Conservation (phyloP, 1,140 invertebrate species). For the Monochamus saltuarius region DNA sequence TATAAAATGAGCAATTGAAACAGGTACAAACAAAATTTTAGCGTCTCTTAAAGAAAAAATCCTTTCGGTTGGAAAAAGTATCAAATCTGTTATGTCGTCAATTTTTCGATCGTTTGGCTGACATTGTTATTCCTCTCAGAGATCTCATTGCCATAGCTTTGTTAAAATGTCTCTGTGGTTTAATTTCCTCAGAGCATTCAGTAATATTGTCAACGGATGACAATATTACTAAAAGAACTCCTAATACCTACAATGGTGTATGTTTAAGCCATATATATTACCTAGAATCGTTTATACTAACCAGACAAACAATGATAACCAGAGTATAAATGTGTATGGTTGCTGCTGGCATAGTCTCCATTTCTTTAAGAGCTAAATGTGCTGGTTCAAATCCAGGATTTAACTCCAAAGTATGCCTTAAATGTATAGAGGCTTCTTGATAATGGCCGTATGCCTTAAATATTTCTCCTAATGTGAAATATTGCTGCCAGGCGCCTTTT, state of each 20-base stretch:
- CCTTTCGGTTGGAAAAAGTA: neutral
- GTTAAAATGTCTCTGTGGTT: constrained; percentile 77
- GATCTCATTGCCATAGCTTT: constrained; percentile 83
- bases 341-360: constrained; percentile 71
- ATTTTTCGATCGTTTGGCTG: constrained; percentile 31
- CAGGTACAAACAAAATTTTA: constrained; percentile 25
- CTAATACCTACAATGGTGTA: constrained; percentile 61
- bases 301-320: constrained; percentile 82
- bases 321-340: constrained; percentile 79
- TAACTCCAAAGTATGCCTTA: constrained; percentile 76
- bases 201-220: constrained; percentile 66
- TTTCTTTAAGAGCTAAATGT: constrained; percentile 72
- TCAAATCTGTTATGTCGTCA: constrained; percentile 15
- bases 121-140: constrained; percentile 58
- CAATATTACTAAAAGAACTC: constrained; percentile 77
- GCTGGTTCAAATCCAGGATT: constrained; percentile 82
- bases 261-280: too few species aligned
- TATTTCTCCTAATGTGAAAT: constrained; percentile 83
- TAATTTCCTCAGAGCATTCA: constrained; percentile 63
- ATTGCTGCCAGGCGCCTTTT: constrained; percentile 86
- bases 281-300: constrained; percentile 43
- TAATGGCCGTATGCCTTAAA: constrained; percentile 82
- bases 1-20: constrained; percentile 21
- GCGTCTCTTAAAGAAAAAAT: neutral
- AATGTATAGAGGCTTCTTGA: constrained; percentile 77